phyloP scores from a whole-genome alignment of 2,888 invertebrate genomes.

The Rhamnusium bicolor region DNA sequence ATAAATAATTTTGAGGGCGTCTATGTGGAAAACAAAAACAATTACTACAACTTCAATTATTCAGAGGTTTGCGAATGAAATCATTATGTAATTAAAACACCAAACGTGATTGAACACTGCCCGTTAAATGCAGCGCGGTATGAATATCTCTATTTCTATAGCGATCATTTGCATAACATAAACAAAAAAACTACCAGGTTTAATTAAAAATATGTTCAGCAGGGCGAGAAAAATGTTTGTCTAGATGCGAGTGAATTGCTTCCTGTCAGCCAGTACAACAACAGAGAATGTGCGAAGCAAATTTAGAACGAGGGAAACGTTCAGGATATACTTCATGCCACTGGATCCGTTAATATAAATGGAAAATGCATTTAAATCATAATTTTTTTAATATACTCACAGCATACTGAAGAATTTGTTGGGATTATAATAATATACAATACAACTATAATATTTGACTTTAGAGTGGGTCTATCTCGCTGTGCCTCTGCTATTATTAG shows the following conservation, averaged over 20 bases:
- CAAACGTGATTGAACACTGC: not conserved
- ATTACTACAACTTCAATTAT: constrained; percentile 1
- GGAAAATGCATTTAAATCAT: no score
- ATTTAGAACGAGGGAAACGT: not conserved
- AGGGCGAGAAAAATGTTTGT: not conserved
- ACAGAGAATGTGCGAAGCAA: not conserved
- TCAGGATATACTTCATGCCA: not conserved
- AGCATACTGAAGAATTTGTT: no score
- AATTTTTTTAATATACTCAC: no score
- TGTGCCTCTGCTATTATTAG: no score
- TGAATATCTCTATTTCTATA: not conserved
- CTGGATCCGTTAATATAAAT: not conserved
- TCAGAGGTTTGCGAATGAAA: not conserved
- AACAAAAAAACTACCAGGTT: constrained; percentile 4
- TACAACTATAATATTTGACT: no score
- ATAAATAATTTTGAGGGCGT: constrained; percentile 1
- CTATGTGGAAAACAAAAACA: not conserved
- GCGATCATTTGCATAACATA: constrained; percentile 15
- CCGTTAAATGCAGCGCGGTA: not conserved
- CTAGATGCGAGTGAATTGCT: constrained; percentile 1
- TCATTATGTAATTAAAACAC: constrained; percentile 5
- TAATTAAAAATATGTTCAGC: constrained; percentile 3
- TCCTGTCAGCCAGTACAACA: constrained; percentile 4
- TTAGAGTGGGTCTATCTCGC: no score
- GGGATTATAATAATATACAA: no score